Evolutionary conservation across 2,113 vertebrate genomes (phyloP).

Genomic region (Canis aureus): DNA sequence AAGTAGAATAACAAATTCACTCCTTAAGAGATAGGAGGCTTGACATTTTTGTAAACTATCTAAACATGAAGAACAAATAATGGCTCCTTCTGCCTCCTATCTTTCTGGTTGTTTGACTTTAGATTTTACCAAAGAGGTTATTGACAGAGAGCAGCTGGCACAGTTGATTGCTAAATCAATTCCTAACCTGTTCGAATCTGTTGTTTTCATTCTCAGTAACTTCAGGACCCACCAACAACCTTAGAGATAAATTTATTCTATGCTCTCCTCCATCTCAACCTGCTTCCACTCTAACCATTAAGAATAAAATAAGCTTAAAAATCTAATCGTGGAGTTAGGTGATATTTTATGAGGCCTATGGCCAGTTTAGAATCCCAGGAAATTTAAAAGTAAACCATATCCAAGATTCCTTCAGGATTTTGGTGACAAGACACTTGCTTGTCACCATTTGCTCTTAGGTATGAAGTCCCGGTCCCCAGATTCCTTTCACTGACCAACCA

Average conservation of each 20-base stretch:
- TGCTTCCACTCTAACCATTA: neutral
- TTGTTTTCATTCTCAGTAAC: constrained; percentile 20
- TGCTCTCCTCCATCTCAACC: neutral
- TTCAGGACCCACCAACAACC: constrained; percentile 13
- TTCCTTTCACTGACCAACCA: neutral
- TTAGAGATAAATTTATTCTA: neutral
- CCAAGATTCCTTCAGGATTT: neutral
- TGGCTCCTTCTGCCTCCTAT: neutral
- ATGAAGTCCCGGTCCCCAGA: neutral
- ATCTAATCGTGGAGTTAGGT: neutral
- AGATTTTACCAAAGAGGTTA: neutral
- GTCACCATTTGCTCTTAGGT: neutral
- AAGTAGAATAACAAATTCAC: constrained; percentile 25
- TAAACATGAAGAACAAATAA: constrained; percentile 37
- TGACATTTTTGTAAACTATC: constrained; percentile 48
- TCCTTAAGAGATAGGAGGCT: neutral
- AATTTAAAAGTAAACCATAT: neutral
- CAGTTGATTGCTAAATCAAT: neutral
- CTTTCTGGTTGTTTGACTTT: constrained; percentile 41
- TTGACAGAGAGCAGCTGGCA: neutral
- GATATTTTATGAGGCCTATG: neutral
- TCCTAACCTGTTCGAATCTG: neutral
- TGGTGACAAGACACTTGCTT: neutral
- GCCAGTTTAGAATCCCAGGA: neutral
- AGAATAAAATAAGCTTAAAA: neutral